Evolutionary conservation across 1,140 invertebrate species (phyloP).

Genomic region (Lasaia peninsularis): DNA sequence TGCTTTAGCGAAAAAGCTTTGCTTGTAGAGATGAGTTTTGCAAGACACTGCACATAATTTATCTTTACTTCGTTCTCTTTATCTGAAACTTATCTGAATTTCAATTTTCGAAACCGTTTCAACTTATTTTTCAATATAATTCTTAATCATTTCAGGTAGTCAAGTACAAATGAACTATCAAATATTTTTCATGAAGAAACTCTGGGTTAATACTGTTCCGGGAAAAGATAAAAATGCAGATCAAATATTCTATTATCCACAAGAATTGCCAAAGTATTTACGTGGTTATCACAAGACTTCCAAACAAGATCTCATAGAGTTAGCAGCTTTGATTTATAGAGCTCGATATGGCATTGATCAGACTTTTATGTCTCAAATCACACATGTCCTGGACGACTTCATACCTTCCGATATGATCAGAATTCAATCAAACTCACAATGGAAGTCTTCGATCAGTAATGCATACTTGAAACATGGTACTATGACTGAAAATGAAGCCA

Average conservation of each 20-base stretch:
- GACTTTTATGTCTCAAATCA: constrained; percentile 79
- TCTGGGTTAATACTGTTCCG: constrained; percentile 94
- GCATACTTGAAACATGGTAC: constrained; percentile 81
- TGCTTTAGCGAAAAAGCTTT: too few species aligned
- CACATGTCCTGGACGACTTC: constrained; percentile 84
- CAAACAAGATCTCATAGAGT: constrained; percentile 86
- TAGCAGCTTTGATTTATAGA: constrained; percentile 90
- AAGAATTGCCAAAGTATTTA: constrained; percentile 95
- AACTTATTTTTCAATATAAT: too few species aligned
- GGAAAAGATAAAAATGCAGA: constrained; percentile 94
- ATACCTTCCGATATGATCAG: constrained; percentile 89
- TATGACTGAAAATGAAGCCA: constrained; percentile 84
- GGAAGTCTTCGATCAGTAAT: constrained; percentile 87
- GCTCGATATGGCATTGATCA: constrained; percentile 86
- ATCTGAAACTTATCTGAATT: too few species aligned
- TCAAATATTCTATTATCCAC: constrained; percentile 95
- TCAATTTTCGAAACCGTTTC: too few species aligned
- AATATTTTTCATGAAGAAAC: constrained; percentile 97
- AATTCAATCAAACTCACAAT: constrained; percentile 85
- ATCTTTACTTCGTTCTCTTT: too few species aligned
- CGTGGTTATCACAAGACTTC: constrained; percentile 91
- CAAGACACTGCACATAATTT: too few species aligned
- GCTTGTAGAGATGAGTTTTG: too few species aligned
- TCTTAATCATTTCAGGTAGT: constrained; percentile 33
- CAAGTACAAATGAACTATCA: constrained; percentile 91